Base-by-base conservation (phyloP, 2,113 vertebrate genomes). In the Podilymbus podiceps region DNA sequence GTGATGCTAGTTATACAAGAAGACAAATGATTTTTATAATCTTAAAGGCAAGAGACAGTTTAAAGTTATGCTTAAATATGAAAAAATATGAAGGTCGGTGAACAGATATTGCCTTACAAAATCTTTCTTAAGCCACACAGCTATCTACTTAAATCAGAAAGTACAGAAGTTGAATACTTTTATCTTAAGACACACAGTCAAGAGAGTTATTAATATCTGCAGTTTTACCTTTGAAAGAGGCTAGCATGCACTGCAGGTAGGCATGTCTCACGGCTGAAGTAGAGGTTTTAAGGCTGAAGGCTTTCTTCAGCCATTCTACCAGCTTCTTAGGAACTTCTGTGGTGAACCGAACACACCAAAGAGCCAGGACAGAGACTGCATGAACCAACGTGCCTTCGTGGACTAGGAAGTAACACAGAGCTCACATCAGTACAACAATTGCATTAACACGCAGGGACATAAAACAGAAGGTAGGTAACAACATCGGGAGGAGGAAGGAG, bases 301-400 rank as follows among this genome's bases (percentile, higher is more conserved):
- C 99, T 95, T 99, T 99, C 96, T 99, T 99, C 77, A 99, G 98
- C 99, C 99, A 99, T 47, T 99, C 99, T 8, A 98, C 85, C 88
- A 99, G 97, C 88, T 98, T 98, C 64, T 97, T 94, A 11, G 99
- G 99, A 86, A 99, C 98, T 79, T 99, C 98, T 0, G 98, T 98
- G 22, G 98, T 98, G 92, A 99, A 98, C 13, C 98, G 98, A 69
- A 94, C 95, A 73, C 98, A 99, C 99, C 99, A 99, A 72, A 99
- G 99, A n/a, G 99, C 98, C 92, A 99, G 98, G 77, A 99, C 97
- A 12, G 98, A 98, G 82, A 99, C 99, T 0, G 99, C 99, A 0
- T 99, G 99, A 52, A 99, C 98, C 97, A 99, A 92, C 3, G 99
- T 99, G 25, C 98, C 99, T 95, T 99, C 99, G 0, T 99, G 99